Evolutionary conservation across 2,888 invertebrate genomes (phyloP).

Genomic region (Harpalus rubripes): DNA sequence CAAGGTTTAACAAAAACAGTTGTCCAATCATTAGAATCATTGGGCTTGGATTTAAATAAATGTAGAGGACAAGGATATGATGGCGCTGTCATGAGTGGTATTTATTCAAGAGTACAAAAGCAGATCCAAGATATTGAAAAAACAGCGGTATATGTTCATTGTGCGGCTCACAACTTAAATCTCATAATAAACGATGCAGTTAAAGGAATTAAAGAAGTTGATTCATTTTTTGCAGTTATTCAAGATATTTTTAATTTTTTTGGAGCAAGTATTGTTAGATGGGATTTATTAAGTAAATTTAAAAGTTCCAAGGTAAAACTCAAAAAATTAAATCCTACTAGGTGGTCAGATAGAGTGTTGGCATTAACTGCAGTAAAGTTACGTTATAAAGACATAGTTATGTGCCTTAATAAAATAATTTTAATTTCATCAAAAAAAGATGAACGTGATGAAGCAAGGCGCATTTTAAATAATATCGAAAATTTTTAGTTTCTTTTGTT

Average conservation of each 20-base stretch:
- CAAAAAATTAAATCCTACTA: conserved; percentile 72
- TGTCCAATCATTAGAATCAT: no score
- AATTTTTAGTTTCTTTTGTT: conserved; percentile 19
- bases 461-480: conserved; percentile 32
- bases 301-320: conserved; percentile 69
- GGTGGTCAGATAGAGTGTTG: conserved; percentile 71
- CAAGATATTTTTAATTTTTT: conserved; percentile 71
- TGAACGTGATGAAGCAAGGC: conserved; percentile 68
- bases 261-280: conserved; percentile 71
- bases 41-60: no score
- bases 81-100: no score
- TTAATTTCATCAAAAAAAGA: conserved; percentile 66
- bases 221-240: conserved; percentile 68
- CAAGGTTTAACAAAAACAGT: no score
- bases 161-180: conserved; percentile 70
- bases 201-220: conserved; percentile 67
- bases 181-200: conserved; percentile 70
- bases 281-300: conserved; percentile 71
- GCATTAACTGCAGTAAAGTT: conserved; percentile 70
- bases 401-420: conserved; percentile 69
- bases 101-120: no score
- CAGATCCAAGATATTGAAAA: no score
- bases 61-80: no score
- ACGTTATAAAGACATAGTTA: conserved; percentile 68
- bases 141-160: conserved; percentile 70